Base-by-base conservation (phyloP, 2,888 invertebrate genomes). In the Dusona sp. region DNA sequence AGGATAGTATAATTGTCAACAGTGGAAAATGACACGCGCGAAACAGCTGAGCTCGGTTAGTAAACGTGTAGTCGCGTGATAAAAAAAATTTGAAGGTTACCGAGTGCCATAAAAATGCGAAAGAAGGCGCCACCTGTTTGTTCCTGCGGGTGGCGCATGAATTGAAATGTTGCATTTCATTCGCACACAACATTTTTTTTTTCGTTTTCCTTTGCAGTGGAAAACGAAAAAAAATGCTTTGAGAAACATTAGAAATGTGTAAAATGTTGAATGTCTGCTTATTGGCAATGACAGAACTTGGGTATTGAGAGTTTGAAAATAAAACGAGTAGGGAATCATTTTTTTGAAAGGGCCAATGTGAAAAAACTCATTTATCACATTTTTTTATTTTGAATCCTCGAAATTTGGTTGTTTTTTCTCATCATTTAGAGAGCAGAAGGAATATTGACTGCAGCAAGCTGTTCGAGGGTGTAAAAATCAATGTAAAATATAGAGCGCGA, bases 11-110 rank as follows among this genome's bases (percentile, higher is more conserved):
- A 68, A 22, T 36, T 68, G 68, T 36, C 25, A 29, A 38, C 48
- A 33, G 48, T 25, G n/a, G 79, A 67, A 74, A 48, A 68, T 68
- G 57, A 74, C 65, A 67, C 11, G 3, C n/a, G 38, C 25, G n/a
- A 8, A 61, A 16, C 29, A 61, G 61, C 61, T 61, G 61, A 61
- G 13, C 29, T 0, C 57, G 29, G 29, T 29, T 1, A 11, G 61
- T 61, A 61, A 54, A 54, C 25, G 22, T 11, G 25, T n/a, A n/a
- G 22, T 54, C 9, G 9, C 25, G 25, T 25, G 22, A 54, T 54
- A 54, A 54, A 11, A 29, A 61, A 29, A 29, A 29, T 13, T 0
- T 61, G 25, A 22, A 57, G 19, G 19, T 3, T 57, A 6, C 16
- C 61, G 61, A 61, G 61, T 61, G 61, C 61, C 6, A 29, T 29